Evolutionary conservation across 2,797 vertebrate genomes (phyloP), one percentile per base, ranked within the genome.

Genomic region (Forpus xanthops): DNA sequence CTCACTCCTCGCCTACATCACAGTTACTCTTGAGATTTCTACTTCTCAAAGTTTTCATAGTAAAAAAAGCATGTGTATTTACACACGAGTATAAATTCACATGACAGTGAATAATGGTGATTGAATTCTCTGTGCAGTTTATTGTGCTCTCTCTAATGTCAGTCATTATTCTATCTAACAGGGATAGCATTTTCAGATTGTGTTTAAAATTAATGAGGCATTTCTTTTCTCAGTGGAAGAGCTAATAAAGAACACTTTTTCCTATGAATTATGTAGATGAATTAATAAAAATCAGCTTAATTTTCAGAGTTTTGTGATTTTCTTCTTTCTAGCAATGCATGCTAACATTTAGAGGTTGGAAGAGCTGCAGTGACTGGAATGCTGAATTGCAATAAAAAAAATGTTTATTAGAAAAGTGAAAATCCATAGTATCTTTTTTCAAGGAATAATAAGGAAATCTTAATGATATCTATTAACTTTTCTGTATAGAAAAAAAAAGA

Each of bases 181-280:
- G 91, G 87, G 94, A 93, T 86, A 94, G 41, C 72, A 84, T 97
- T 97, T 96, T 96, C 76, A 96, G 95, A 96, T 74, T 95, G 95
- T 89, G 50, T 95, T 98, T 97, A 96, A 98, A 98, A 97, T 97
- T 97, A 98, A 98, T 97, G 97, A 98, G 85, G 89, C 95, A 96
- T 97, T 97, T 96, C 62, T 97, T 96, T 93, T 96, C 78, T 85
- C 86, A 92, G 84, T 97, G 92, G 93, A 96, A 91, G 96, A 96
- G 72, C 79, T 95, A 96, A 96, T 96, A 97, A 96, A 96, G 88
- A 96, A 93, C 37, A 86, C 78, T 96, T 83, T 66, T 27, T 45
- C 50, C 4, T 33, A 49, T 94, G 93, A 97, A 97, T 97, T 97
- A 96, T 90, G 56, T 66, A 93, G 66, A 85, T 33, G 39, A 96